phyloP scores from a whole-genome alignment of 2,113 vertebrate genomes.

The Tauraco erythrolophus region DNA sequence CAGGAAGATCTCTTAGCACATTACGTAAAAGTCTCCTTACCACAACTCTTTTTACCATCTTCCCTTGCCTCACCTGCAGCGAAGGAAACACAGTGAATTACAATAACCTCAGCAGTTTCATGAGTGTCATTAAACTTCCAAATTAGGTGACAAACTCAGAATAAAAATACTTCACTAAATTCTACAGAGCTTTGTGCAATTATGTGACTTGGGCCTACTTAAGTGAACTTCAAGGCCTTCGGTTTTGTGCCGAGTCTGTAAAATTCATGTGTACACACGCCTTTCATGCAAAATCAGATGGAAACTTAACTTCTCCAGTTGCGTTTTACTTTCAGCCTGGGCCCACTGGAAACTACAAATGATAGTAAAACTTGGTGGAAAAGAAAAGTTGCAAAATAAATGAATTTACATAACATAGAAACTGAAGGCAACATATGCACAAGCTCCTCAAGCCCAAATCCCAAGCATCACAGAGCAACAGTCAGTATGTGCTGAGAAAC shows the following conservation, averaged over 20 bases:
- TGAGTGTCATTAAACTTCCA: slow-evolving; percentile 11
- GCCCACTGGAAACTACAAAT: background rate
- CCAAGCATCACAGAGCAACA: background rate
- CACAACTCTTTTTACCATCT: background rate
- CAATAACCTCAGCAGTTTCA: background rate
- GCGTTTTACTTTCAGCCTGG: background rate
- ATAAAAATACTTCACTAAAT: background rate
- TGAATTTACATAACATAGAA: background rate
- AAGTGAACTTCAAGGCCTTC: background rate
- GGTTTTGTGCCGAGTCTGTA: background rate
- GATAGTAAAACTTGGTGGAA: background rate
- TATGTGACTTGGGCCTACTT: background rate
- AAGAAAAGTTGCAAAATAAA: background rate
- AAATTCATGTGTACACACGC: background rate
- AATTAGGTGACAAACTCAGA: background rate
- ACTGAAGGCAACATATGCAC: background rate
- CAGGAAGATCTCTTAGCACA: background rate
- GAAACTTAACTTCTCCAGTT: background rate
- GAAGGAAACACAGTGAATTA: background rate
- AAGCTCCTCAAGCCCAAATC: background rate
- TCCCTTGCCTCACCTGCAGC: slow-evolving; percentile 23
- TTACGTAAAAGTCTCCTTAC: background rate
- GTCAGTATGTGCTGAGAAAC: slow-evolving; percentile 8
- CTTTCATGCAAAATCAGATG: background rate
- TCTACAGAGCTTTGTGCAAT: background rate